Conservation (phyloP, 2,888 invertebrate species). For the Rhagonycha fulva region DNA sequence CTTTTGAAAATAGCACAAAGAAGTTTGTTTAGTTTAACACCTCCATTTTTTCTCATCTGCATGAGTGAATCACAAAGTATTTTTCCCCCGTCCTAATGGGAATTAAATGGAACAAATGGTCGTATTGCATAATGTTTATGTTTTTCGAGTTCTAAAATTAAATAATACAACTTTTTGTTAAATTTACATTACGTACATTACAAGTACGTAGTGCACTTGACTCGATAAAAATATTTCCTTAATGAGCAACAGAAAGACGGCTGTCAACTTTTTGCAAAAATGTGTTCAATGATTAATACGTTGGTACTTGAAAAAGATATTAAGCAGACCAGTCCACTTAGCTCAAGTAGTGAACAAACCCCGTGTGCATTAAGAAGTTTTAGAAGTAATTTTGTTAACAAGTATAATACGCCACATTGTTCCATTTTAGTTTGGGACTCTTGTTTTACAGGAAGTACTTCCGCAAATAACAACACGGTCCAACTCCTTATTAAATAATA, state of each 20-base stretch:
- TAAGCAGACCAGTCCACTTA: slow-evolving; percentile 22
- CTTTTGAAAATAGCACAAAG: neutral
- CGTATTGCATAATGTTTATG: neutral
- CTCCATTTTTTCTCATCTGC: neutral
- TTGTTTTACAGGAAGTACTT: slow-evolving; percentile 21
- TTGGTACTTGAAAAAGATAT: slow-evolving; percentile 14
- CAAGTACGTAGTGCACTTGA: neutral
- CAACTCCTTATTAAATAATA: slow-evolving; percentile 33
- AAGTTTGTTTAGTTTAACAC: neutral
- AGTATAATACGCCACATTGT: slow-evolving; percentile 18
- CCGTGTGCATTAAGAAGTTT: slow-evolving; percentile 26
- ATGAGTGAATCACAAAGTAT: neutral
- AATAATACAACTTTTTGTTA: neutral
- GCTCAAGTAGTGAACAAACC: slow-evolving; percentile 12
- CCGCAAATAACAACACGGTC: slow-evolving; percentile 26
- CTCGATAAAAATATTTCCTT: neutral
- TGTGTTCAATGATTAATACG: slow-evolving; percentile 9
- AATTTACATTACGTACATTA: neutral
- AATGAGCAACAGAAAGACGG: neutral
- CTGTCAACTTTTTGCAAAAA: neutral
- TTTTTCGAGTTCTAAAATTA: neutral
- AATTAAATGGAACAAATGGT: neutral
- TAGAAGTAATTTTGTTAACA: slow-evolving; percentile 27
- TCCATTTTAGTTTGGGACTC: slow-evolving; percentile 17
- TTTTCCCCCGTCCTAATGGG: neutral